Evolutionary conservation across 2,797 vertebrate genomes (phyloP).

Genomic region (Rhynchonycteris naso): DNA sequence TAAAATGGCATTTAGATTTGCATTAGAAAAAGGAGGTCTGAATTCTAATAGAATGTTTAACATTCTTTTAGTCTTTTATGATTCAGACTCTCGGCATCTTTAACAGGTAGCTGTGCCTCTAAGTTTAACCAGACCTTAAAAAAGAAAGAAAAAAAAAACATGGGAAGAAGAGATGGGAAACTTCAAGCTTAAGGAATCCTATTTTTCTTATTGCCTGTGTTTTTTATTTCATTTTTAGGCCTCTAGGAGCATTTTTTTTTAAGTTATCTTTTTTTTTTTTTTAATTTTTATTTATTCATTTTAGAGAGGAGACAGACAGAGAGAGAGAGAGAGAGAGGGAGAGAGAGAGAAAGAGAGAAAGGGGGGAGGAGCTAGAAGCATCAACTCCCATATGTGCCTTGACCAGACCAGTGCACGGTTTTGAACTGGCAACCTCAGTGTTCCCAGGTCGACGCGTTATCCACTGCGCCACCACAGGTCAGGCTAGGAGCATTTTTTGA

Average conservation of each 20-base stretch:
- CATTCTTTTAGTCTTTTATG: constrained; percentile 56
- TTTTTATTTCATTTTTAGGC: constrained; percentile 40
- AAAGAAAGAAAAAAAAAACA: neutral
- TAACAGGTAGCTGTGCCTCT: constrained; percentile 54
- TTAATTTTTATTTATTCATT: too few relatives aligned
- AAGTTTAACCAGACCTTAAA: constrained; percentile 66
- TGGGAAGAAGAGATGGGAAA: neutral
- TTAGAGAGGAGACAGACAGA: too few relatives aligned
- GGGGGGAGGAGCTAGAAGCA: too few relatives aligned
- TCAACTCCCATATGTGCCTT: too few relatives aligned
- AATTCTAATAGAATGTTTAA: constrained; percentile 73
- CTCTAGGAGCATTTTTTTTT: constrained; percentile 26
- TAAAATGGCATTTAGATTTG: constrained; percentile 85
- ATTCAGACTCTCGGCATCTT: neutral
- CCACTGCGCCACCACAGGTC: too few relatives aligned
- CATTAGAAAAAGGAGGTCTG: constrained; percentile 74
- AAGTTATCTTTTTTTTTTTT: too few relatives aligned
- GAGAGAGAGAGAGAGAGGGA: too few relatives aligned
- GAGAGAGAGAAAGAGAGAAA: too few relatives aligned
- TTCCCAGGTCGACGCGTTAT: too few relatives aligned
- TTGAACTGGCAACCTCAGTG: too few relatives aligned
- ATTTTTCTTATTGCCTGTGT: neutral
- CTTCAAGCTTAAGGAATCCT: constrained; percentile 4
- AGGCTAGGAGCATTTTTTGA: too few relatives aligned
- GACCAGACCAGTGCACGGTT: too few relatives aligned